Evolutionary conservation across 2,888 invertebrate species (phyloP).

Genomic region (Sturmia bella): DNA sequence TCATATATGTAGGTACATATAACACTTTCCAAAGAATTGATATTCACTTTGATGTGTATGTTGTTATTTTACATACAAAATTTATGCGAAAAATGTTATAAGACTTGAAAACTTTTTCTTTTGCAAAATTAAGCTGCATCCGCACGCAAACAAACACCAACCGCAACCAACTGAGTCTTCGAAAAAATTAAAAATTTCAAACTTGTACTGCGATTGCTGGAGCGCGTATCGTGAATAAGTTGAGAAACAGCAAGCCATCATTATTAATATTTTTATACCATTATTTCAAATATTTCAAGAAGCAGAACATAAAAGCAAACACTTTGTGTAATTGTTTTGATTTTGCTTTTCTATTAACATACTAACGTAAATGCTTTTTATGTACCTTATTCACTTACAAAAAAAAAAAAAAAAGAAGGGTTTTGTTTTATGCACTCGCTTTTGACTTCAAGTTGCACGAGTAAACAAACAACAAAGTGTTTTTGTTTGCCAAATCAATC

Average conservation of each 20-base stretch:
- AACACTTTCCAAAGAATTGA: conserved; percentile 54
- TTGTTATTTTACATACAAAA: background rate
- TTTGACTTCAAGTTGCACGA: conserved; percentile 19
- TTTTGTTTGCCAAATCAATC: conserved; percentile 19
- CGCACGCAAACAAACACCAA: conserved; percentile 40
- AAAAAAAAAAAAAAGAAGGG: too few relatives aligned
- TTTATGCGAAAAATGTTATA: conserved; percentile 13
- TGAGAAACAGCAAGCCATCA: conserved; percentile 16
- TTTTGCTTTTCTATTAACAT: background rate
- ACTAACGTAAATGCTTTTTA: too few relatives aligned
- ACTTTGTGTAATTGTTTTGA: conserved; percentile 23
- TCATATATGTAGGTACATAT: too few relatives aligned
- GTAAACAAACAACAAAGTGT: conserved; percentile 20
- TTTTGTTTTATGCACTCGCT: background rate
- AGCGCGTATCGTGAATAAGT: conserved; percentile 12
- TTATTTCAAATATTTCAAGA: conserved; percentile 29
- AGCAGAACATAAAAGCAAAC: conserved; percentile 4
- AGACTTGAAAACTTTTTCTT: background rate
- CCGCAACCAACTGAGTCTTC: conserved; percentile 48
- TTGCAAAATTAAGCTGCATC: conserved; percentile 37
- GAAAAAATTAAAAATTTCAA: conserved; percentile 40
- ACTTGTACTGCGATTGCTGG: conserved; percentile 24
- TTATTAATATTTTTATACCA: conserved; percentile 23
- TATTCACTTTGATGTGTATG: conserved; percentile 42
- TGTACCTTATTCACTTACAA: too few relatives aligned